A percentile compares a stretch with the other conserved stretches of the same genome.
These are phyloP conservation scores for Turdus rufiventris DNA, from an alignment of 2,113 vertebrate species.

Conservation along the genomic window DNA sequence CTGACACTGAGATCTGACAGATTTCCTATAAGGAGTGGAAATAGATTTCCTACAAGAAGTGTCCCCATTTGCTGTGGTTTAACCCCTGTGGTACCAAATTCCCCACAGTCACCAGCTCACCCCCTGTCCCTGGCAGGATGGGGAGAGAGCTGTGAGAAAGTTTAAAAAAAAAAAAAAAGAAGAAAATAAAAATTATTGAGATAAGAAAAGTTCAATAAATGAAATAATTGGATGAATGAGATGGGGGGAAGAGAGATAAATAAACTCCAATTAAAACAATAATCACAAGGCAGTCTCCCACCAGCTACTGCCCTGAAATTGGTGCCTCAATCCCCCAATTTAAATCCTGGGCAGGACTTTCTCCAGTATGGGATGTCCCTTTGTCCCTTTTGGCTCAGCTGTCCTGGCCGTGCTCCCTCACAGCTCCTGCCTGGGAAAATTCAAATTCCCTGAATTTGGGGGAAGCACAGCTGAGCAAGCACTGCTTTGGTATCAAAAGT, in stretches of 20 bases:
- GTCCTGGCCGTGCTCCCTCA: background rate
- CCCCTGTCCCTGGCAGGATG: background rate
- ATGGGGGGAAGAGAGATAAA: background rate
- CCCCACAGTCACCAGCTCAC: background rate
- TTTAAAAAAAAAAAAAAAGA: background rate
- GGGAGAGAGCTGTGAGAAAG: background rate
- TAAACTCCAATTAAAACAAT: background rate
- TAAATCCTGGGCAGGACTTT: rapidly evolving
- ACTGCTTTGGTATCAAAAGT: background rate
- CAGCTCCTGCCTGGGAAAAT: background rate
- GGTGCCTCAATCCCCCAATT: background rate
- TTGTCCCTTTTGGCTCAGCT: background rate
- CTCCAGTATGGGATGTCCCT: rapidly evolving
- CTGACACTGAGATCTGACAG: background rate
- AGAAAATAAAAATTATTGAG: no score
- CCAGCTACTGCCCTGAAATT: background rate
- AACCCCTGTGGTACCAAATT: background rate
- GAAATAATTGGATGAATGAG: background rate
- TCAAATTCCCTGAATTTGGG: background rate
- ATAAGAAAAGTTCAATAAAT: background rate
- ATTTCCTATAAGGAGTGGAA: background rate
- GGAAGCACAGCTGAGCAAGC: background rate
- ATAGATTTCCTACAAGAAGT: background rate
- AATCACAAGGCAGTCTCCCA: background rate
- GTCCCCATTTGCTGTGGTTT: background rate